phyloP scores from a whole-genome alignment of 2,888 invertebrate genomes.

The Digitonthophagus gazella region DNA sequence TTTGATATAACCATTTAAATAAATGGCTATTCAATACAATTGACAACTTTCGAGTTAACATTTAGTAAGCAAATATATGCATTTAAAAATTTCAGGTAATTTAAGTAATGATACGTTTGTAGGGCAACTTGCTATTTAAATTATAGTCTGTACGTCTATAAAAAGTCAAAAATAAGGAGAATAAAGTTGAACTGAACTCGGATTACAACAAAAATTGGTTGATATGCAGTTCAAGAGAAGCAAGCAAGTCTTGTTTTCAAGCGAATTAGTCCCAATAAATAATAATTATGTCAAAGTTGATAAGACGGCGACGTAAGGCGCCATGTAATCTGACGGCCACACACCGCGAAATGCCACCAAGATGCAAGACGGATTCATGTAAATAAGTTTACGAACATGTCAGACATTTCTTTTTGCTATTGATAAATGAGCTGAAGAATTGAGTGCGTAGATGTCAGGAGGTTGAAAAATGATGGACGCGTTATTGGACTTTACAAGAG shows the following conservation, averaged over 20 bases:
- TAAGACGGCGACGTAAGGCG: conserved; percentile 29
- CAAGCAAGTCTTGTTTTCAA: conserved; percentile 29
- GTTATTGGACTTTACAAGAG: background rate
- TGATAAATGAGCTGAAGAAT: background rate
- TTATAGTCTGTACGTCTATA: background rate
- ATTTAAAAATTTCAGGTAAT: too few relatives aligned
- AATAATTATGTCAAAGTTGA: conserved; percentile 37
- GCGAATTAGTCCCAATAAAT: conserved; percentile 37
- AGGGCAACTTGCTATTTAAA: background rate
- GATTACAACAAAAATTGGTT: background rate
- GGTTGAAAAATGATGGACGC: background rate
- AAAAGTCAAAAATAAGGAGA: background rate
- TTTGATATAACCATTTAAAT: too few relatives aligned
- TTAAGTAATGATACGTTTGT: background rate
- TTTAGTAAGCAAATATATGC: too few relatives aligned
- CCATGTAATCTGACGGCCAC: conserved; percentile 3
- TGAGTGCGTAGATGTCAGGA: background rate
- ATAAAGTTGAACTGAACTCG: background rate
- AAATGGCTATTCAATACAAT: too few relatives aligned
- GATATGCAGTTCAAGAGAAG: conserved; percentile 19
- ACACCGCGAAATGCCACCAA: conserved; percentile 8
- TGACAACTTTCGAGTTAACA: too few relatives aligned
- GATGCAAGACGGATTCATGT: conserved; percentile 11
- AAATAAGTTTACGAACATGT: conserved; percentile 9
- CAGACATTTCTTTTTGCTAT: background rate